phyloP scores from a whole-genome alignment of 2,888 invertebrate species.

The Mechanitis messenoides region DNA sequence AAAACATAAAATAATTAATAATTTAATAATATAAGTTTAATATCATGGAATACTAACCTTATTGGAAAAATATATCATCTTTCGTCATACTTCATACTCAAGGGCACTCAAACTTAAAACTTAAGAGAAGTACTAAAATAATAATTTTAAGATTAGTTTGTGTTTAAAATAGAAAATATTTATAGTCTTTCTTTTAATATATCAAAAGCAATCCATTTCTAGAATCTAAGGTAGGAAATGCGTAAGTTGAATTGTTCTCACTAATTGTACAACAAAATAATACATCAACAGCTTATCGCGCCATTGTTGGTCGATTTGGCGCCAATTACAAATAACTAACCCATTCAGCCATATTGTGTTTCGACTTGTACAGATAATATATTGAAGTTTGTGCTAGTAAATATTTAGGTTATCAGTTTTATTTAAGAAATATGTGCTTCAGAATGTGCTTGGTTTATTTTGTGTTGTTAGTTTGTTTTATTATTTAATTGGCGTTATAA shows the following conservation, averaged over 20 bases:
- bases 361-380: neutral
- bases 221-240: neutral
- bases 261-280: slow-evolving; percentile 61
- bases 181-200: too few relatives aligned
- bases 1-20: too few relatives aligned
- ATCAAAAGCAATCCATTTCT: neutral
- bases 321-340: slow-evolving; percentile 35
- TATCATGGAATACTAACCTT: too few relatives aligned
- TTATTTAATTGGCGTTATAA: neutral
- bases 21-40: too few relatives aligned
- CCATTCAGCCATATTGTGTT: slow-evolving; percentile 19
- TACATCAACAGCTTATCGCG: slow-evolving; percentile 55
- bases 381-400: neutral
- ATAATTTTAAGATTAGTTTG: too few relatives aligned
- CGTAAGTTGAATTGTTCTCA: slow-evolving; percentile 37
- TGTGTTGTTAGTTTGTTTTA: neutral
- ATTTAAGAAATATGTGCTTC: too few relatives aligned
- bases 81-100: too few relatives aligned
- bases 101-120: too few relatives aligned
- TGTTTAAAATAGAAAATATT: too few relatives aligned
- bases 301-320: slow-evolving; percentile 33
- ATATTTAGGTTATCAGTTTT: neutral
- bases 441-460: neutral
- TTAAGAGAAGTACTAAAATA: too few relatives aligned
- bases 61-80: too few relatives aligned